These are phyloP conservation scores for Chascanopsetta lugubris DNA, from an alignment of 2,113 vertebrate genomes.

Conservation along the genomic window DNA sequence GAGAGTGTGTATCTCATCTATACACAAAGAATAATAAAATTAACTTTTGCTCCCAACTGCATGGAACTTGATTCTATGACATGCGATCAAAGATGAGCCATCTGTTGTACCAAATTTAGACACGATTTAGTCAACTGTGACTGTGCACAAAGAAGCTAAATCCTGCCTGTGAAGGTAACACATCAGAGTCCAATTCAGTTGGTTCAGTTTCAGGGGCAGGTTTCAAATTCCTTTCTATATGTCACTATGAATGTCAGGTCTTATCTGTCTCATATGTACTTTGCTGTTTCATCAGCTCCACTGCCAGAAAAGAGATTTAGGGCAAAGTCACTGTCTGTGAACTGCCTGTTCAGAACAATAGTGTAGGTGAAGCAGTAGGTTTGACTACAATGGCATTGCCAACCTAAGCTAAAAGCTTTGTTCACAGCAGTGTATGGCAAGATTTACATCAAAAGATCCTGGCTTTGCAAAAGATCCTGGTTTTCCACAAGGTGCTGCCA, in stretches of 20 bases:
- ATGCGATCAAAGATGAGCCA: too few relatives aligned
- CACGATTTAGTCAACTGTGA: too few relatives aligned
- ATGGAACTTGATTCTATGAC: too few relatives aligned
- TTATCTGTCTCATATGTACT: not conserved
- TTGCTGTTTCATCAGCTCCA: not conserved
- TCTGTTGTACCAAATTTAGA: too few relatives aligned
- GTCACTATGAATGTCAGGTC: not conserved
- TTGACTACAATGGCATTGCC: not conserved
- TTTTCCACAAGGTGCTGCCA: not conserved
- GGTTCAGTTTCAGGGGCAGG: not conserved
- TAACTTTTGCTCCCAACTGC: too few relatives aligned
- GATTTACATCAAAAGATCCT: not conserved
- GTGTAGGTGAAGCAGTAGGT: not conserved
- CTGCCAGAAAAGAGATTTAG: not conserved
- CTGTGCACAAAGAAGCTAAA: too few relatives aligned
- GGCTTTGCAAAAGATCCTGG: not conserved
- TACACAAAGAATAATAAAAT: too few relatives aligned
- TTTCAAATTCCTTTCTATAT: not conserved
- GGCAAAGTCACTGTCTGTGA: conserved; percentile 1
- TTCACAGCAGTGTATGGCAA: not conserved
- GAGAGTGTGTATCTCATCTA: too few relatives aligned
- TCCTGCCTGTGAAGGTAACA: too few relatives aligned
- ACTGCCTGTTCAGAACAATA: not conserved
- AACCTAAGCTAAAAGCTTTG: not conserved
- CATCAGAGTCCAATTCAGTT: not conserved